Evolutionary conservation across 2,888 invertebrate genomes (phyloP).

Genomic region (Lithodes maja): DNA sequence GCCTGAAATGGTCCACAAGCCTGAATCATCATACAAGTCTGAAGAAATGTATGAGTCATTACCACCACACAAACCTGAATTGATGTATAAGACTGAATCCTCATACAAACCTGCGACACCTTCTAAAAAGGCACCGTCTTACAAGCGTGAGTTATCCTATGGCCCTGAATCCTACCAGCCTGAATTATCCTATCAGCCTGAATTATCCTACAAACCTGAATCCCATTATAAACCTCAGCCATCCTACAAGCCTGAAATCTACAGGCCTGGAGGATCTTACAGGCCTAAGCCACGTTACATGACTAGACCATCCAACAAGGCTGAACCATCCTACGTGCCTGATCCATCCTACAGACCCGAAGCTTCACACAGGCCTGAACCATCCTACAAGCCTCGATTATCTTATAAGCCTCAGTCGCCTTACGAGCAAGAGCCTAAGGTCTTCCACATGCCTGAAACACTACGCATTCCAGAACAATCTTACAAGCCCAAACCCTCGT

Average conservation of each 20-base stretch:
- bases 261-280: not conserved
- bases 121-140: not conserved
- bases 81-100: not conserved
- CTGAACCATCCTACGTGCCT: not conserved
- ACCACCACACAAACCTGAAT: not conserved
- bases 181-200: not conserved
- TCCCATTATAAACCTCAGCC: not conserved
- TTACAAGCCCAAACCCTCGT: not conserved
- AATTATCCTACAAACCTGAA: not conserved
- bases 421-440: too few relatives aligned
- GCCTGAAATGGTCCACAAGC: not conserved
- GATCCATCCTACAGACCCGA: not conserved
- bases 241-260: not conserved
- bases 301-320: not conserved
- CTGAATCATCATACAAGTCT: not conserved
- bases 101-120: not conserved
- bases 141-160: not conserved
- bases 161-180: not conserved
- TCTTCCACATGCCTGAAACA: too few relatives aligned
- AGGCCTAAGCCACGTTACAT: not conserved
- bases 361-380: not conserved
- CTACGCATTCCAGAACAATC: not conserved
- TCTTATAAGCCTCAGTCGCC: not conserved
- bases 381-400: not conserved
- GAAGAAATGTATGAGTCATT: not conserved